Base-by-base conservation (phyloP, 2,797 vertebrate species). In the Iguana delicatissima region DNA sequence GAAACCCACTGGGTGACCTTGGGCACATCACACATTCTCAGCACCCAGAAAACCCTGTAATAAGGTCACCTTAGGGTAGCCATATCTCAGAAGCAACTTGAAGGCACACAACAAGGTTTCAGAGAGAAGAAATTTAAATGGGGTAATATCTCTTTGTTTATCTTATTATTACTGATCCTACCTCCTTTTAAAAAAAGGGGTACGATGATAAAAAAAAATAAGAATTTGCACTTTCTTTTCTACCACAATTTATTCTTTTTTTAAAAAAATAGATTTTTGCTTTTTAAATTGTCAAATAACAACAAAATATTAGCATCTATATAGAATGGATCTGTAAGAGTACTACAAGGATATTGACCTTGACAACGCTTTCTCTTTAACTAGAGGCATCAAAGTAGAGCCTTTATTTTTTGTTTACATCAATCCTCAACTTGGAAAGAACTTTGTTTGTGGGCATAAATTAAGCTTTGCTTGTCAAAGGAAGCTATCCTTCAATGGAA, bases 401-500 rank as follows among this genome's bases (percentile, higher is more conserved):
- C 14, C 16, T 86, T 59, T 2, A 0, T 0, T 83, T 89, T 89
- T 87, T 85, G 52, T 59, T 50, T 55, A 59, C 24, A 55, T 72
- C 84, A 82, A 59, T 46, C 35, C 62, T 92, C 69, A 89, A 62
- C 74, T 81, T 90, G 32, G 73, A 93, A 92, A 83, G 64, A 50
- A 86, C 85, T 93, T 91, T 86, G 86, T 87, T 59, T 55, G 73
- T 57, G 85, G 5, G 46, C 77, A 86, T 89, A 94, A 94, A 91
- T 93, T 81, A 93, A 86, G 32, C 14, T 46, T 80, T 13, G 1
- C 77, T 89, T 89, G 69, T 73, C 89, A 90, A 91, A 92, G 69
- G 32, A 90, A 87, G 94, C 92, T 69, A 77, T 86, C 52, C 87
- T 93, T 38, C 90, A 91, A 92, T 93, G 57, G 12, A 95, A 92